Conservation (phyloP, 2,113 vertebrate species). For the Nothoprocta pentlandii region DNA sequence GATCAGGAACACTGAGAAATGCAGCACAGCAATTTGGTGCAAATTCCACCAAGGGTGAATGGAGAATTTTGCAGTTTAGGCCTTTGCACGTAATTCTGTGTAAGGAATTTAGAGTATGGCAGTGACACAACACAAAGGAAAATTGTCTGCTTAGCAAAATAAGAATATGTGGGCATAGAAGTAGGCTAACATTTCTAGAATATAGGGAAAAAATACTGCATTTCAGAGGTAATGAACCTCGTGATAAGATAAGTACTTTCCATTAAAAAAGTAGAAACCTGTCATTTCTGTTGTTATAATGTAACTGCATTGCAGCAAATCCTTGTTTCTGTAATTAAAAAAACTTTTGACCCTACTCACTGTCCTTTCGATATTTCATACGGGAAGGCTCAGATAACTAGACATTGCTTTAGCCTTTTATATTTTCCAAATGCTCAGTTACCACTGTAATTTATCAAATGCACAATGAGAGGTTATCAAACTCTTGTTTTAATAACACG, state of each 20-base stretch:
- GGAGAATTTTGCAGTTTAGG: background rate
- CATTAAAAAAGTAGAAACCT: background rate
- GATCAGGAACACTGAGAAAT: background rate
- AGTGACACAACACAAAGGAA: background rate
- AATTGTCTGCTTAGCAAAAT: background rate
- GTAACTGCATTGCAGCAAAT: background rate
- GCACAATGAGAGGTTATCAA: constrained; percentile 79
- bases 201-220: background rate
- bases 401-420: constrained; percentile 50
- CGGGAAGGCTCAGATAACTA: background rate
- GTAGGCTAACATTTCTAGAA: background rate
- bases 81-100: too few relatives aligned
- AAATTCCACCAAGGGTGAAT: background rate
- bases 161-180: background rate
- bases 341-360: background rate
- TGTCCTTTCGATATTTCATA: background rate
- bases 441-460: constrained; percentile 74
- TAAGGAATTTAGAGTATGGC: background rate
- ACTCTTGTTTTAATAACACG: constrained; percentile 70
- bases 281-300: background rate
- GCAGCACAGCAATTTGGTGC: too few relatives aligned
- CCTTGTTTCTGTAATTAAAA: constrained; percentile 25
- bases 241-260: background rate
- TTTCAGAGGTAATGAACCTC: background rate
- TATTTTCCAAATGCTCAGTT: constrained; percentile 50